Base-by-base conservation (phyloP, 1,140 invertebrate species). In the Caenorhabditis brenneri region DNA sequence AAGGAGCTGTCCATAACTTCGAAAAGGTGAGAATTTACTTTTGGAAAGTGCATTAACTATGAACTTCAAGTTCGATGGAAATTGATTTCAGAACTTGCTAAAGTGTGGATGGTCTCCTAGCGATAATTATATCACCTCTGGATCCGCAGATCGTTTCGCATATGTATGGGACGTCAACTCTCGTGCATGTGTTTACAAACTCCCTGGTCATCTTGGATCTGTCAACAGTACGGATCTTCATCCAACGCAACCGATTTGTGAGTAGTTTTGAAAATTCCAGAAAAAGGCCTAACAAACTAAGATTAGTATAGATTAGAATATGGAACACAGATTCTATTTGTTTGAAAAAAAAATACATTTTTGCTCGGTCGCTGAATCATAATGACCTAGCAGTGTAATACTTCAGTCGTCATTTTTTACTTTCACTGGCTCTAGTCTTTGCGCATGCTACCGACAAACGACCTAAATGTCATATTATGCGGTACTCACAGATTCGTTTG, bases 201-300 rank as follows among this genome's bases (percentile, higher is more conserved):
- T 99, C 79, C 97, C 98, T 0, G 98, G 98, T 0, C 98, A 99
- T 91, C 95, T 96, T 91, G 98, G 97, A 22, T 95, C 96, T 86
- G 96, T 99, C 2, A 99, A 98, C 91, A 96, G 96, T 90, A 94
- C 97, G 1, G 95, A 96, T 91, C 98, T 99, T 90, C 97, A 99
- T 93, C 95, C 95, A 0, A 94, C 93, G 60, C 97, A 99, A 91
- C 95, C 97, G 10, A 95, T 99, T 81, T 91, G 94, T 95, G 92
- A 92, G 92, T 88, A 39, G 22, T 42, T 74, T 31, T 88, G 69
- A 4, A 42, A 53, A 86, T 65, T 60, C 49, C 29, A 9, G 33
- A 31, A n/a, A n/a, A n/a, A n/a, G n/a, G n/a, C n/a, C n/a, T n/a
- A n/a, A n/a, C n/a, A n/a, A n/a, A n/a, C n/a, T n/a, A n/a, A n/a